A percentile compares a stretch with the other conserved stretches of the same genome.
Evolutionary conservation across 2,888 invertebrate species (phyloP).

Genomic region (Drosophila helvetica): DNA sequence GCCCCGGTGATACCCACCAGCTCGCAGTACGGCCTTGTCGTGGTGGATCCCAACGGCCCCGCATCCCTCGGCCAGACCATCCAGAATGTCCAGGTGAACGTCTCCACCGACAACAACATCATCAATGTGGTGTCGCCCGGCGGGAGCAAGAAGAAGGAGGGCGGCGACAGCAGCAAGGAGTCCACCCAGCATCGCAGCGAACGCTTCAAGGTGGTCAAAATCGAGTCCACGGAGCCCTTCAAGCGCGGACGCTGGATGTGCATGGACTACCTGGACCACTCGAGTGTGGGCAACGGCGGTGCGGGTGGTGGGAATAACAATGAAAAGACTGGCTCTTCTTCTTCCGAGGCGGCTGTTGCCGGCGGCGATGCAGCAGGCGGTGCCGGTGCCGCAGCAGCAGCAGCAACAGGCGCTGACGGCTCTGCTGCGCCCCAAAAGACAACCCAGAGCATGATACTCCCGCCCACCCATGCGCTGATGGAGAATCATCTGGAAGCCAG

Average conservation of each 20-base stretch:
- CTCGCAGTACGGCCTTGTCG: slow-evolving; percentile 92
- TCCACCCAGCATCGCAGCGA: slow-evolving; percentile 89
- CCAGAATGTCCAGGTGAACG: slow-evolving; percentile 87
- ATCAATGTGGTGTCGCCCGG: slow-evolving; percentile 86
- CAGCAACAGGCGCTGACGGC: background rate
- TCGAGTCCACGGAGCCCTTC: slow-evolving; percentile 97
- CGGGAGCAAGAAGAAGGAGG: slow-evolving; percentile 85
- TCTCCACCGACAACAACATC: slow-evolving; percentile 85
- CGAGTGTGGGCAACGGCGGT: slow-evolving; percentile 83
- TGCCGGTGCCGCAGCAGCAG: slow-evolving; percentile 24
- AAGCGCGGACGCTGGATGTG: slow-evolving; percentile 96
- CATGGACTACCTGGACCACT: slow-evolving; percentile 96
- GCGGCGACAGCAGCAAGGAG: slow-evolving; percentile 85
- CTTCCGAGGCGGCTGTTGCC: slow-evolving; percentile 56
- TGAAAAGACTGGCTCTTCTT: slow-evolving; percentile 77
- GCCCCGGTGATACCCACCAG: slow-evolving; percentile 93
- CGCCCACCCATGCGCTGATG: slow-evolving; percentile 67
- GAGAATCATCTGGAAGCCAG: slow-evolving; percentile 81
- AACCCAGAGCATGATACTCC: slow-evolving; percentile 82
- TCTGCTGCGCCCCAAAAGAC: slow-evolving; percentile 67
- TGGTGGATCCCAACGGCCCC: slow-evolving; percentile 87
- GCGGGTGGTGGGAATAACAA: slow-evolving; percentile 72
- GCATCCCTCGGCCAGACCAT: slow-evolving; percentile 77
- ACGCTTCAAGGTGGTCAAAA: slow-evolving; percentile 97
- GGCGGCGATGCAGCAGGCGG: slow-evolving; percentile 60